A percentile compares a stretch with the other conserved stretches of the same genome.
These are phyloP conservation scores for Kuschelorhynchus macadamiae DNA, from an alignment of 2,888 invertebrate species.

Conservation along the genomic window DNA sequence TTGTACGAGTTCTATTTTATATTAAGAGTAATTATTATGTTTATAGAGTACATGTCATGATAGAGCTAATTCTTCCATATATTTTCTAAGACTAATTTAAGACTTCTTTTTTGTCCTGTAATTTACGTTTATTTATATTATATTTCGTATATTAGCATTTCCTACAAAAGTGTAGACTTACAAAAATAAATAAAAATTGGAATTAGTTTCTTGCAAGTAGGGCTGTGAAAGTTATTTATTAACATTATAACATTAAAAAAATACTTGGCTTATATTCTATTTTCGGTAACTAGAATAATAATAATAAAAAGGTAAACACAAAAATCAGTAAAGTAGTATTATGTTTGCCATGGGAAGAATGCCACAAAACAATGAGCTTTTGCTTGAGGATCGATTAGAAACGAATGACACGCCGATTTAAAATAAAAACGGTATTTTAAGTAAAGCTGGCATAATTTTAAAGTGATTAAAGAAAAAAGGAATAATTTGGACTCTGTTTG, in stretches of 20 bases:
- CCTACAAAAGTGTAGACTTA: neutral
- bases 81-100: neutral
- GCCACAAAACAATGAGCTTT: too few relatives aligned
- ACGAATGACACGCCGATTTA: too few relatives aligned
- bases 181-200: conserved; percentile 14
- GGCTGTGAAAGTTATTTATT: conserved; percentile 37
- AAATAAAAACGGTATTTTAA: too few relatives aligned
- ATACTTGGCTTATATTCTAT: conserved; percentile 14
- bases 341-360: too few relatives aligned
- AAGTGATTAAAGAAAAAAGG: too few relatives aligned
- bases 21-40: conserved; percentile 12
- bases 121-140: neutral
- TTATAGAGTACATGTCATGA: conserved; percentile 11
- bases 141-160: conserved; percentile 1
- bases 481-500: too few relatives aligned
- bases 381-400: too few relatives aligned
- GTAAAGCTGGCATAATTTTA: too few relatives aligned
- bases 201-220: conserved; percentile 45
- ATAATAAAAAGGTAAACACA: too few relatives aligned
- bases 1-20: conserved; percentile 9
- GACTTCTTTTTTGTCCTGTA: neutral
- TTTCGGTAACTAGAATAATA: too few relatives aligned
- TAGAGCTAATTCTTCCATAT: conserved; percentile 17
- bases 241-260: conserved; percentile 6
- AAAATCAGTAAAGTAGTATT: too few relatives aligned